Conservation (phyloP, 2,113 vertebrate species). For the Hippolais icterina region DNA sequence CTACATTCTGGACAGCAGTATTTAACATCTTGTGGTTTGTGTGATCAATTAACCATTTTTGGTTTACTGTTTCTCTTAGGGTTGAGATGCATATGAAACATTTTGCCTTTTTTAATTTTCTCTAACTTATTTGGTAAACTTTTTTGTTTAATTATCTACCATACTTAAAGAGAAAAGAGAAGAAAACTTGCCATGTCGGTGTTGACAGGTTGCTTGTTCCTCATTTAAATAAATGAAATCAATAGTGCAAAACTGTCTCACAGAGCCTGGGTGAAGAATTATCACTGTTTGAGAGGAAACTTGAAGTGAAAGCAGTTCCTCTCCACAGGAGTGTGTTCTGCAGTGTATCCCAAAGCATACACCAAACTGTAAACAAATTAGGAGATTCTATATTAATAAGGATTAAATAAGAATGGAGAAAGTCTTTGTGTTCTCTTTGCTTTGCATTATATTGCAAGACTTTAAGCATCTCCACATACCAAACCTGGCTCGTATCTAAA, state of each 20-base stretch:
- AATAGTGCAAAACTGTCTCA: background rate
- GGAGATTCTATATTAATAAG: background rate
- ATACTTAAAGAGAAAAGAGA: background rate
- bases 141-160: background rate
- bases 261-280: background rate
- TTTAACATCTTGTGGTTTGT: slow-evolving; percentile 2
- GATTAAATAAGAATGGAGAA: background rate
- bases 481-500: background rate
- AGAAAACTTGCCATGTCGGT: background rate
- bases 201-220: background rate
- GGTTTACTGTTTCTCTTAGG: background rate
- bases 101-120: background rate
- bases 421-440: background rate
- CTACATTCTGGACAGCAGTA: background rate
- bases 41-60: slow-evolving; percentile 38
- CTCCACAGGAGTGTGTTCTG: background rate
- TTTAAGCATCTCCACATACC: background rate
- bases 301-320: background rate
- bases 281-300: background rate
- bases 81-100: background rate
- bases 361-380: background rate
- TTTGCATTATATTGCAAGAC: background rate
- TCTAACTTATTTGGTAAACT: background rate
- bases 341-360: background rate
- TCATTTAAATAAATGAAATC: background rate